Conservation (phyloP, 2,113 vertebrate species). For the Oceanites oceanicus region DNA sequence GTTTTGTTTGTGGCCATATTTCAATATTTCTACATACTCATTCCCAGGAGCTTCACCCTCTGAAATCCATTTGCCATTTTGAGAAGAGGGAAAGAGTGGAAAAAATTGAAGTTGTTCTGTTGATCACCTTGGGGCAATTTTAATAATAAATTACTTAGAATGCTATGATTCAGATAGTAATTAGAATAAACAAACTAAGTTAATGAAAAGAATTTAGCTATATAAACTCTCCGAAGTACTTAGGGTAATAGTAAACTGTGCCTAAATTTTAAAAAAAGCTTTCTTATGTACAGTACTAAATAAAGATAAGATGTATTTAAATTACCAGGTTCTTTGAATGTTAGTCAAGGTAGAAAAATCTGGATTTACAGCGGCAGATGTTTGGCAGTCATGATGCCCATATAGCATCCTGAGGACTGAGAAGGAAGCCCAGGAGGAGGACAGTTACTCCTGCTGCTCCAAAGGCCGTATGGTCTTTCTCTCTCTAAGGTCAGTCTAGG, state of each 20-base stretch:
- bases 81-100: not conserved
- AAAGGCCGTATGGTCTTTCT: not conserved
- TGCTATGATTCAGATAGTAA: constrained; percentile 55
- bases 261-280: not conserved
- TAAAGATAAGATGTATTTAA: not conserved
- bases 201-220: constrained; percentile 18
- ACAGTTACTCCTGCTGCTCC: not conserved
- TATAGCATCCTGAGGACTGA: not conserved
- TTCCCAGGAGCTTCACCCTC: constrained; percentile 59
- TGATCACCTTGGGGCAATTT: constrained; percentile 70
- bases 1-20: constrained; percentile 69
- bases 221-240: constrained; percentile 35
- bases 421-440: not conserved
- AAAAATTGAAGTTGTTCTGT: constrained; percentile 62
- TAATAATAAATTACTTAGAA: constrained; percentile 67
- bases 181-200: constrained; percentile 65
- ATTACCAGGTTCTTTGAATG: not conserved
- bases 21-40: constrained; percentile 61
- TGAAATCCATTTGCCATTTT: constrained; percentile 71
- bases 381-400: not conserved
- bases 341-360: not conserved
- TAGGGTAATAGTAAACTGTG: not conserved
- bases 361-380: not conserved
- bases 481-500: not conserved
- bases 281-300: not conserved